Percentiles rank a stretch among this genome's conserved stretches.
Conservation (phyloP, 2,797 vertebrate species). For the Catharus ustulatus region DNA sequence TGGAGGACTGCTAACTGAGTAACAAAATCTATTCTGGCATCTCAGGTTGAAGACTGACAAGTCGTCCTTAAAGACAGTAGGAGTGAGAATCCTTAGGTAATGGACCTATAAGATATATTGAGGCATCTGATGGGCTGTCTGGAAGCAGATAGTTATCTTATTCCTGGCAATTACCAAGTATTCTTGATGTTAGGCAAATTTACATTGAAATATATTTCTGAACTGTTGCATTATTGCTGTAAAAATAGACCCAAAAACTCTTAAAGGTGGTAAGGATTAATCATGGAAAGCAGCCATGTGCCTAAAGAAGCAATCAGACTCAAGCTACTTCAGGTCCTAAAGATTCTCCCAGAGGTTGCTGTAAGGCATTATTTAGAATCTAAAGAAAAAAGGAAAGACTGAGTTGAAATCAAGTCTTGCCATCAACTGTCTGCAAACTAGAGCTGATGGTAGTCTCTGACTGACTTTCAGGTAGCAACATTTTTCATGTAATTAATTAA, state of each 20-base stretch:
- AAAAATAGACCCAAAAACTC: background rate
- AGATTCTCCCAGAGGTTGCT: background rate
- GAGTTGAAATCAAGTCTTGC: background rate
- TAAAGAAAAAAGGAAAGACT: background rate
- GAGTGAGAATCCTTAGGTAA: background rate
- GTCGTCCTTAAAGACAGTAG: background rate
- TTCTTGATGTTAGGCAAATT: background rate
- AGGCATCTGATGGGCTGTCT: background rate
- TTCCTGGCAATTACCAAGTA: background rate
- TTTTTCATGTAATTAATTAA: background rate
- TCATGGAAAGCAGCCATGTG: background rate
- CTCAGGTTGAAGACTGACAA: background rate
- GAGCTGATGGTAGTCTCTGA: background rate
- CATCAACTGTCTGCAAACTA: background rate
- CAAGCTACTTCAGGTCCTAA: background rate
- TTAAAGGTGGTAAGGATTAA: background rate
- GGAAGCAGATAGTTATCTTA: background rate
- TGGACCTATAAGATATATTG: background rate
- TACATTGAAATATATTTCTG: background rate
- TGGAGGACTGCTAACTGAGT: background rate
- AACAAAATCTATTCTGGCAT: background rate
- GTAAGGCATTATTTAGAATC: background rate
- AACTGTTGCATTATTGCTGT: background rate
- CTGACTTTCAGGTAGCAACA: background rate
- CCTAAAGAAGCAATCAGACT: background rate